A percentile compares a stretch with the other conserved stretches of the same genome.
phyloP scores from a whole-genome alignment of 1,140 invertebrate genomes.

The Drosophila ananassae region DNA sequence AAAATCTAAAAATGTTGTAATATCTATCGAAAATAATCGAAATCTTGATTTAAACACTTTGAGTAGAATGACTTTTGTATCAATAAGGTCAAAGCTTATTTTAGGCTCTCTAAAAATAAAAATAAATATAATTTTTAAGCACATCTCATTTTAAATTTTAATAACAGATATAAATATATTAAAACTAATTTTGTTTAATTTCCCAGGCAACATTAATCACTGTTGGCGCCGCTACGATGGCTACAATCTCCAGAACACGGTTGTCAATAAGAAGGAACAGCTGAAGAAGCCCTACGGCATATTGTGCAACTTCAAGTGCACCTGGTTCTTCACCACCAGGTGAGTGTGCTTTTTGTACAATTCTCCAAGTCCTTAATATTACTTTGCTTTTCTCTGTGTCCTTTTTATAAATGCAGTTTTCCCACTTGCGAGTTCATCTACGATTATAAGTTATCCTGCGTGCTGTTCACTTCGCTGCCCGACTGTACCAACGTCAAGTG shows the following conservation, averaged over 20 bases:
- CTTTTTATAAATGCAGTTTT: slow-evolving; percentile 46
- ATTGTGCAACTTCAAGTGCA: slow-evolving; percentile 82
- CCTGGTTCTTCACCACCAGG: slow-evolving; percentile 83
- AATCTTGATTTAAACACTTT: no score
- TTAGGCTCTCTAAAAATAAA: no score
- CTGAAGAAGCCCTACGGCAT: slow-evolving; percentile 83
- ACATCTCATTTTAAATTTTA: no score
- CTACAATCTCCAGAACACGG: slow-evolving; percentile 80
- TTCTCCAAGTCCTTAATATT: neutral
- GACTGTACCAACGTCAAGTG: slow-evolving; percentile 81
- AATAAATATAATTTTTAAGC: no score
- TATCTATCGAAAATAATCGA: no score
- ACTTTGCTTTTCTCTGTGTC: neutral
- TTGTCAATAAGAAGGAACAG: slow-evolving; percentile 82
- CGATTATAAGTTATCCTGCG: slow-evolving; percentile 82
- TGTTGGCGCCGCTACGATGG: slow-evolving; percentile 83
- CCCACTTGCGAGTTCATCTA: slow-evolving; percentile 83
- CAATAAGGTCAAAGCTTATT: no score
- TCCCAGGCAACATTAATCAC: slow-evolving; percentile 77
- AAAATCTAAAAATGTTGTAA: no score
- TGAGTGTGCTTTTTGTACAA: slow-evolving; percentile 12
- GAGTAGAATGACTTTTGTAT: no score
- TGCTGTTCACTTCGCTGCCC: slow-evolving; percentile 83
- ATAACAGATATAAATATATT: neutral
- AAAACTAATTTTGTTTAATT: neutral